Percentiles rank a stretch among this genome's conserved stretches.
These are phyloP conservation scores for human (Homo sapiens) DNA, from an alignment of 2,113 vertebrate species.

Conservation along the genomic window DNA sequence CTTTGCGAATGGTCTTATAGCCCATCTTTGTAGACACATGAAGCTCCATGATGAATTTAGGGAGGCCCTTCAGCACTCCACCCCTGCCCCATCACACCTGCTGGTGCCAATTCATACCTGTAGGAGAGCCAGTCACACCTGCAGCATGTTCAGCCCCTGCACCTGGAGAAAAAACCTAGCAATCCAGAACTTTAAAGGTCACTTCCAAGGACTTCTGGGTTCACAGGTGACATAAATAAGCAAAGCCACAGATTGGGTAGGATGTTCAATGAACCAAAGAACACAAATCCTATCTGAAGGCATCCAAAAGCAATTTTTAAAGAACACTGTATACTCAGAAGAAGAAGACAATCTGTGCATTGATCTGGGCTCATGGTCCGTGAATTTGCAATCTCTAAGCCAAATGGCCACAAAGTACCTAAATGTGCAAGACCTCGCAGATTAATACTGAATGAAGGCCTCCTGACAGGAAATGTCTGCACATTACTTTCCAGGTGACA, in stretches of 20 bases:
- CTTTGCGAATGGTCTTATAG: neutral
- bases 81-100: neutral
- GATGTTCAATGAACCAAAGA: neutral
- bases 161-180: neutral
- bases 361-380: neutral
- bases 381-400: neutral
- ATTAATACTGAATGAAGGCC: neutral
- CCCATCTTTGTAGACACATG: neutral
- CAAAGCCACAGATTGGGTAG: neutral
- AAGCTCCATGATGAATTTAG: neutral
- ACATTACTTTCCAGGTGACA: conserved; percentile 19
- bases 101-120: neutral
- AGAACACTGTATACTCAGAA: neutral
- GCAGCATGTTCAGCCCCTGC: fast-evolving
- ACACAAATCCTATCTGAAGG: neutral
- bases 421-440: neutral
- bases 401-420: neutral
- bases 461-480: neutral
- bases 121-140: neutral
- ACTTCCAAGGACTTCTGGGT: neutral
- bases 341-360: neutral
- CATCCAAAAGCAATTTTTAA: neutral
- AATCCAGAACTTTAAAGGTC: neutral
- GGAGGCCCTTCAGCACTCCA: neutral
- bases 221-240: neutral